phyloP scores from a whole-genome alignment of 2,113 vertebrate species.

The Drymodes brunneopygia region DNA sequence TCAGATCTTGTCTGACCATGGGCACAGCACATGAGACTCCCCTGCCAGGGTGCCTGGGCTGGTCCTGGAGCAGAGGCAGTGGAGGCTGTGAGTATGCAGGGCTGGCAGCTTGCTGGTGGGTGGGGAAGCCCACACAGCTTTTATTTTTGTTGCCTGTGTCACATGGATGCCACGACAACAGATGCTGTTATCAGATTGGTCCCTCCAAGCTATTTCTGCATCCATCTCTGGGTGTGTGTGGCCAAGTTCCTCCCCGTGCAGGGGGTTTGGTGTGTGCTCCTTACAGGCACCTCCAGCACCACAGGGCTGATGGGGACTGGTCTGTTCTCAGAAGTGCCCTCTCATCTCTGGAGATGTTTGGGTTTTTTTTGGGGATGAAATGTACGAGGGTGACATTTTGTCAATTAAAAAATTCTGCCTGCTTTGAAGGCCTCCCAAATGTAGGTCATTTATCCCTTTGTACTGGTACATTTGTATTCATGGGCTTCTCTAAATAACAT shows the following conservation, averaged over 20 bases:
- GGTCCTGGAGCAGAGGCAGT: background rate
- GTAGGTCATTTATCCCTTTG: background rate
- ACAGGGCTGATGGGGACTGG: background rate
- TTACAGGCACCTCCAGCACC: background rate
- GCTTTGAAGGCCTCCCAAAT: background rate
- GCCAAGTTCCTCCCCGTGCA: background rate
- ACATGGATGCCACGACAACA: background rate
- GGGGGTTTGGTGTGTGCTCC: background rate
- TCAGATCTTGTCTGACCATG: rapidly evolving
- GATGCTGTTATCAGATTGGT: background rate
- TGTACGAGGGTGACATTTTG: background rate
- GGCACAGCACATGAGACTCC: rapidly evolving
- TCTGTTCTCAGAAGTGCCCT: background rate
- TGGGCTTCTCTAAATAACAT: background rate
- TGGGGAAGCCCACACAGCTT: constrained; percentile 31
- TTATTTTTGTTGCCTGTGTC: constrained; percentile 58
- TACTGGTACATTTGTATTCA: background rate
- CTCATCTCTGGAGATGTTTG: background rate
- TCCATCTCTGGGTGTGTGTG: rapidly evolving
- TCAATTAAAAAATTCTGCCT: background rate
- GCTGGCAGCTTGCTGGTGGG: constrained; percentile 61
- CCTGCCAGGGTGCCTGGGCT: background rate
- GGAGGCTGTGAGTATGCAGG: background rate
- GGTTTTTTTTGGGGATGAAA: background rate
- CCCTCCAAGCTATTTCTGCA: background rate